Base-by-base conservation (phyloP, 2,113 vertebrate species). In the Petrocephalus microphthalmus region DNA sequence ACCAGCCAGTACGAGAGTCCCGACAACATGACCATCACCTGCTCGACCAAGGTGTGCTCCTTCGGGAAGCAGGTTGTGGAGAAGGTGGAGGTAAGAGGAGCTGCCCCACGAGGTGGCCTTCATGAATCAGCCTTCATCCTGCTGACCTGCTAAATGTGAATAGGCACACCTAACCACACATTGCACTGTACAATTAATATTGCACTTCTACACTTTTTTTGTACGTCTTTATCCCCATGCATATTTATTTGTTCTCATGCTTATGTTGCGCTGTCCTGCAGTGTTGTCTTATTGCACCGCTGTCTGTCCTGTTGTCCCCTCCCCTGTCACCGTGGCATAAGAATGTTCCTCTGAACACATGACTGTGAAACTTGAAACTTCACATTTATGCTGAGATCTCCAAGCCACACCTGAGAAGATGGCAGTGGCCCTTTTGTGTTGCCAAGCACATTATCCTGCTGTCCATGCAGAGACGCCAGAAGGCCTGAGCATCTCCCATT, bases 31-130 rank as follows among this genome's bases (percentile, higher is more conserved):
- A 99, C 98, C 91, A 99, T 99, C 95, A 99, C 98, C 93, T 99
- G 98, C 93, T 99, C 98, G 92, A 99, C 98, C 92, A 99, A 99
- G 96, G 98, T 99, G 92, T 99, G 98, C 95, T 99, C 98, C 6
- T 99, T 99, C 53, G 98, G 98, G 90, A 99, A 99, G 95, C 98
- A 99, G 97, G 98, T 99, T 93, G 98, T 99, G 89, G 98, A 99
- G 95, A 99, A 99, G 95, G 98, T 99, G 93, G 98, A 99, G 98
- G 98, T 99, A 94, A 92, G 97, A 37, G 25, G 2, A 2, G 54
- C 20, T 29, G 53, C 33, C 22, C 51, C 15, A 15, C 60, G 6
- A 3, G 8, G 29, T 13, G 22, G 67, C 2, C 25, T 74, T 74
- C 13, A 25, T 64, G 57, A 60, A 60, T 29, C 64, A 71, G 67